Percentiles rank a stretch among this genome's conserved stretches.
Conservation (phyloP, 2,888 invertebrate species). For the Pachliopta kotzebuea region DNA sequence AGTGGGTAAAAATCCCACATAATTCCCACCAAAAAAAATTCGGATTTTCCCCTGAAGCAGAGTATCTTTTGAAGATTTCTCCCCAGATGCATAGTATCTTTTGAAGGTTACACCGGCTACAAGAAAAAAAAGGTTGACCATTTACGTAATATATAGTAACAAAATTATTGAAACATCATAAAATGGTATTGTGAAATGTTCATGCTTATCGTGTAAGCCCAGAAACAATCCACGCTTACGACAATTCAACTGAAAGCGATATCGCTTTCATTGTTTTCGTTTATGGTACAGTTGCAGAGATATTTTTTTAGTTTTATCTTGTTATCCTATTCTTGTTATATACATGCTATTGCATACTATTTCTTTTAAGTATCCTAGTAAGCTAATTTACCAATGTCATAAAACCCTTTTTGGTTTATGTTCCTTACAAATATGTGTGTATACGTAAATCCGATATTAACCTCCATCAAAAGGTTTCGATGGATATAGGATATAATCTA, state of each 20-base stretch:
- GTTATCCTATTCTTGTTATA: neutral
- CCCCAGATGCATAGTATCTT: no score
- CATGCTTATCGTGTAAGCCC: conserved; percentile 34
- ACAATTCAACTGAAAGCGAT: conserved; percentile 41
- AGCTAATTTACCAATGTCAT: conserved; percentile 17
- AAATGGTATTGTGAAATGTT: neutral
- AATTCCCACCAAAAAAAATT: no score
- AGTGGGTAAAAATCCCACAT: no score
- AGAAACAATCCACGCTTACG: conserved; percentile 38
- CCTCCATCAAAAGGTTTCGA: conserved; percentile 56
- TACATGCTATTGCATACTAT: neutral
- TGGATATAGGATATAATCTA: conserved; percentile 79
- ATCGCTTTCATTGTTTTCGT: conserved; percentile 45
- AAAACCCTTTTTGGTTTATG: conserved; percentile 26
- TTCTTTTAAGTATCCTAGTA: neutral
- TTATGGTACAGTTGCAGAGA: conserved; percentile 38
- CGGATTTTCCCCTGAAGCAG: no score
- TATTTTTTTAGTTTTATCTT: neutral
- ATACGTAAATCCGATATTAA: conserved; percentile 67
- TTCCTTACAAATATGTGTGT: conserved; percentile 44
- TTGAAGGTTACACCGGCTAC: no score
- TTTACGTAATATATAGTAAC: neutral
- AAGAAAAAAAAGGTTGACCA: no score
- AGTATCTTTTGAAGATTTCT: no score
- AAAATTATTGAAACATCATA: neutral